phyloP scores from a whole-genome alignment of 1,140 invertebrate genomes.

The Ceratitis capitata region DNA sequence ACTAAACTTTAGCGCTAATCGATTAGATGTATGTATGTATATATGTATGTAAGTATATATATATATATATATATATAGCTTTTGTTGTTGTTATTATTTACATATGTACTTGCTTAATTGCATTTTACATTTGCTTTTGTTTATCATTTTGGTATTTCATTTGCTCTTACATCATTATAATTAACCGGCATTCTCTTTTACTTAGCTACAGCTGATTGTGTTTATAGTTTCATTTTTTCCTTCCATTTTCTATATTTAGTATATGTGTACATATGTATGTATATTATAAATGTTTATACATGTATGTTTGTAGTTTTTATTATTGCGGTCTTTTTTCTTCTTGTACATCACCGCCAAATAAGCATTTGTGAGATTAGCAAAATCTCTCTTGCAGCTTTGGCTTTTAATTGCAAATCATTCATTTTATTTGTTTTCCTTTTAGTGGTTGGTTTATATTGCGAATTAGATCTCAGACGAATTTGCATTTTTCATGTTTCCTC shows the following conservation, averaged over 20 bases:
- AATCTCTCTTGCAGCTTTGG: too few species aligned
- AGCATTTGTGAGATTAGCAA: too few species aligned
- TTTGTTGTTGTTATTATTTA: background rate
- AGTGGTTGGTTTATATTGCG: background rate
- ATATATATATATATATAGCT: background rate
- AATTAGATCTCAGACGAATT: background rate
- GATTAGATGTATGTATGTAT: background rate
- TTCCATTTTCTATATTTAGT: too few species aligned
- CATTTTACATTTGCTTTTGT: slow-evolving; percentile 2
- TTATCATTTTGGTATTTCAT: slow-evolving; percentile 15
- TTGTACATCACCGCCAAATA: background rate
- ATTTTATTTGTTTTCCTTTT: too few species aligned
- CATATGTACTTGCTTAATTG: background rate
- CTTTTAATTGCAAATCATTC: too few species aligned
- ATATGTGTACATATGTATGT: too few species aligned
- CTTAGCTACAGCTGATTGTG: background rate
- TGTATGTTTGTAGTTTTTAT: background rate
- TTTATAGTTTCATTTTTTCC: background rate
- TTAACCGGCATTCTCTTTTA: background rate
- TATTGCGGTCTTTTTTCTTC: background rate
- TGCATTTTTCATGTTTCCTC: background rate
- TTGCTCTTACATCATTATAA: background rate
- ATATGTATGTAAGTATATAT: too few species aligned
- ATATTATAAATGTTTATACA: too few species aligned
- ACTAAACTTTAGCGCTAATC: slow-evolving; percentile 19